Conservation (phyloP, 2,888 invertebrate genomes). For the Rotaria socialis region DNA sequence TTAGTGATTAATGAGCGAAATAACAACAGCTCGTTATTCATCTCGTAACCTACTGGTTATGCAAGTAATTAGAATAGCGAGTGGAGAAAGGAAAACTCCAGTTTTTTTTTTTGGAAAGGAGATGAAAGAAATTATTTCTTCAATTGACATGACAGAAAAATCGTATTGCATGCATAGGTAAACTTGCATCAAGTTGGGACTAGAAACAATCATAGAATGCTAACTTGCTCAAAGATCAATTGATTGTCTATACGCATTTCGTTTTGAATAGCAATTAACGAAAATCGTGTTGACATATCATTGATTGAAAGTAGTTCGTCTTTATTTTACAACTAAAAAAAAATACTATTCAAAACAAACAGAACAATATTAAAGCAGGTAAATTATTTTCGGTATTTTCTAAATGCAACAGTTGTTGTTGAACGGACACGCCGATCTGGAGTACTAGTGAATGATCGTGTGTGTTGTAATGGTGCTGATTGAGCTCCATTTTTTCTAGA, state of each 20-base stretch:
- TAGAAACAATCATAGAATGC: no score
- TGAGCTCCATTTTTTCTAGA: not conserved
- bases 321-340: not conserved
- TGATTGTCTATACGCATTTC: conserved; percentile 32
- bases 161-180: not conserved
- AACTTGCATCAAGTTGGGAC: no score
- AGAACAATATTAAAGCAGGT: not conserved
- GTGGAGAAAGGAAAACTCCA: not conserved
- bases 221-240: conserved; percentile 5
- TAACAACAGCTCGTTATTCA: not conserved
- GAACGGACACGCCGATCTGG: not conserved
- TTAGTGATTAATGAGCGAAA: not conserved
- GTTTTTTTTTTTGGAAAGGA: not conserved
- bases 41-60: not conserved
- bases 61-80: not conserved
- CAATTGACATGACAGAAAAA: not conserved
- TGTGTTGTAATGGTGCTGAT: not conserved
- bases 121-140: not conserved
- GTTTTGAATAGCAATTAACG: not conserved
- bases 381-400: not conserved
- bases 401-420: not conserved
- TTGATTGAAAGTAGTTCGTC: conserved; percentile 5
- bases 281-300: not conserved
- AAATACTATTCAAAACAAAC: not conserved
- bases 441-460: not conserved